These are phyloP conservation scores for Herminia tarsipennalis DNA, from an alignment of 2,888 invertebrate genomes.

Conservation along the genomic window DNA sequence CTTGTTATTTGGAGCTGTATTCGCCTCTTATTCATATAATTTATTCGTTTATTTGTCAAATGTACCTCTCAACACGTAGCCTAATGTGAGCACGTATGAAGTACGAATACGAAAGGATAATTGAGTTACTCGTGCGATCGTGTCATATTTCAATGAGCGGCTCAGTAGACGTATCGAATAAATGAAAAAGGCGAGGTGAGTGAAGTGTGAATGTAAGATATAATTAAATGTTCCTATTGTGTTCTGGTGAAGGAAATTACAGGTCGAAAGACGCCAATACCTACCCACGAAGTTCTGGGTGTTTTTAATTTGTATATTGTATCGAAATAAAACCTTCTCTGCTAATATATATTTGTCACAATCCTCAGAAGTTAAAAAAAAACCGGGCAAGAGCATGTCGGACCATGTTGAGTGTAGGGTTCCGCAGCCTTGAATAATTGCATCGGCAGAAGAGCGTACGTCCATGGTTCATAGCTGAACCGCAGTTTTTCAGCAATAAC, in stretches of 20 bases:
- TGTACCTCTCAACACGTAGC: neutral
- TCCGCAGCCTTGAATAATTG: too few relatives aligned
- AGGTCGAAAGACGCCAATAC: neutral
- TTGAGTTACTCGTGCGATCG: constrained; percentile 2
- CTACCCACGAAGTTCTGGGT: neutral
- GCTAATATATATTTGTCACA: too few relatives aligned
- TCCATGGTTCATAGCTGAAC: too few relatives aligned
- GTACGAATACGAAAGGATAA: neutral
- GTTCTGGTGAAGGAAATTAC: too few relatives aligned
- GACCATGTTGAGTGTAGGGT: too few relatives aligned
- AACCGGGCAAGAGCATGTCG: too few relatives aligned
- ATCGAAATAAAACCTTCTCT: too few relatives aligned
- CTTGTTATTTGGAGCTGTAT: neutral
- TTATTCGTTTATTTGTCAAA: neutral
- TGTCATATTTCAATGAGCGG: neutral
- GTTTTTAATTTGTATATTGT: too few relatives aligned
- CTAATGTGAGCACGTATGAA: neutral
- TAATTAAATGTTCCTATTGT: neutral
- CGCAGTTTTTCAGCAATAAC: too few relatives aligned
- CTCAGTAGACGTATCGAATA: neutral
- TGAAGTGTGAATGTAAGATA: neutral
- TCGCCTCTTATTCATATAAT: neutral
- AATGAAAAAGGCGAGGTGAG: neutral
- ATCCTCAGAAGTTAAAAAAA: too few relatives aligned
- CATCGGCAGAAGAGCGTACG: too few relatives aligned